Evolutionary conservation across 64 coral and sea anemone species (phyloP), one percentile per base, ranked within the genome.

Genomic region (Pachyseris speciosa): DNA sequence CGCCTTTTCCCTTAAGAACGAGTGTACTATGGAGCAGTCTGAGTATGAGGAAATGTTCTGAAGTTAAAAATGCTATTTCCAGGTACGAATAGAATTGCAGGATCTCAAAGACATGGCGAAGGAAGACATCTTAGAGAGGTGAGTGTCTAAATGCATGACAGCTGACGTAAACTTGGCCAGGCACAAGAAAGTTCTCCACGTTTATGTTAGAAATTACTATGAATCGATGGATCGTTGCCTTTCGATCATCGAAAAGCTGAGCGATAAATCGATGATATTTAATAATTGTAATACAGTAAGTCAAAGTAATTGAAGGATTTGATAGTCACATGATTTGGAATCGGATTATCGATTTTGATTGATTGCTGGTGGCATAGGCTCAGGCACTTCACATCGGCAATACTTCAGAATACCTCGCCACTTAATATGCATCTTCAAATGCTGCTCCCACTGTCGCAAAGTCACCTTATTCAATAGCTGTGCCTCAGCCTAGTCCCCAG

Each of bases 91-190:
- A 6, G 75, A 80, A 63, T 70, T 61, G 29, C 43, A 76, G 30
- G 87, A 90, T 76, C 77, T 90, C 4, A 90, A 64, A 45, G 75
- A 80, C 19, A 38, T 65, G 16, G 40, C 74, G 9, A 67, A 90
- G 10, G 86, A 89, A 34, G 77, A 81, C 15, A 63, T 81, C 20
- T 39, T 81, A 34, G 77, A 81, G 19, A 81, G 77, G 77, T 81
- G 16, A 81, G 45, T 37, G 32, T 22, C 72, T 41, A 25, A 3
- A 37, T 69, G 32, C 66, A 15, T 78, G 45, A 55, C 47, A 78
- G 69, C 39, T 73, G 22, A 74, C n/a, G n/a, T n/a, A n/a, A n/a
- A 38, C 19, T 72, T 72, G 3, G n/a, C n/a, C 17, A 47, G 42
- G 1, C 17, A 76, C 45, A 33, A 45, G 73, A 45, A 79, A 57